Conservation (phyloP, 2,797 vertebrate genomes). For the Dendrocincla tyrannina region DNA sequence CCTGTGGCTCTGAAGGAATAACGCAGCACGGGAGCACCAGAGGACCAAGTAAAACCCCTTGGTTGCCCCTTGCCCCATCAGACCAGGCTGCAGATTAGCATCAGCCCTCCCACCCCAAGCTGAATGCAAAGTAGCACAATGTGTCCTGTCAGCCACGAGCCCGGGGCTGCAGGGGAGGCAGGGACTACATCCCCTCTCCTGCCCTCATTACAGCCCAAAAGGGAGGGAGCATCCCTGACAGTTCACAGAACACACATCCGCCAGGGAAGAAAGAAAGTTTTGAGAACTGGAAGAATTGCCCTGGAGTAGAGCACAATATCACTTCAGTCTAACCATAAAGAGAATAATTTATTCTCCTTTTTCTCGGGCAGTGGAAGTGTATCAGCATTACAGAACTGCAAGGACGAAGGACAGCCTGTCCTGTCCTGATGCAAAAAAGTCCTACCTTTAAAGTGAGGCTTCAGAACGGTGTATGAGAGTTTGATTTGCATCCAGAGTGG, state of each 20-base stretch:
- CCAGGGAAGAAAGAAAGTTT: neutral
- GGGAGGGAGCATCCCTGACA: neutral
- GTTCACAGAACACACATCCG: neutral
- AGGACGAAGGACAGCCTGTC: slow-evolving; percentile 34
- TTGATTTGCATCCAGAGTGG: slow-evolving; percentile 69
- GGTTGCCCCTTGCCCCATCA: neutral
- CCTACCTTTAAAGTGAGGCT: slow-evolving; percentile 17
- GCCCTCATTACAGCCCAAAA: neutral
- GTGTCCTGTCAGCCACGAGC: neutral
- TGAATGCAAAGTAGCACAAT: accelerated
- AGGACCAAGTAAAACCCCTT: neutral
- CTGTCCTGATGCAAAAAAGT: slow-evolving; percentile 43
- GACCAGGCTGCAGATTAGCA: neutral
- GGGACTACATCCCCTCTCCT: neutral
- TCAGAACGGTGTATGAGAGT: neutral
- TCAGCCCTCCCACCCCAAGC: neutral
- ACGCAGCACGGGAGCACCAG: accelerated
- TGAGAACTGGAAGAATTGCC: neutral
- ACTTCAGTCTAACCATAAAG: neutral
- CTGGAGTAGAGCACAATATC: neutral
- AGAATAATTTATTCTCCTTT: neutral
- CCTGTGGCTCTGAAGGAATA: neutral
- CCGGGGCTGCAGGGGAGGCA: neutral
- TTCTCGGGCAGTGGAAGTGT: neutral
- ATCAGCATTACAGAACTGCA: neutral